Evolutionary conservation across 2,113 vertebrate species (phyloP), one percentile per base, ranked within the genome.

Genomic region (Xyliphius kryptos): DNA sequence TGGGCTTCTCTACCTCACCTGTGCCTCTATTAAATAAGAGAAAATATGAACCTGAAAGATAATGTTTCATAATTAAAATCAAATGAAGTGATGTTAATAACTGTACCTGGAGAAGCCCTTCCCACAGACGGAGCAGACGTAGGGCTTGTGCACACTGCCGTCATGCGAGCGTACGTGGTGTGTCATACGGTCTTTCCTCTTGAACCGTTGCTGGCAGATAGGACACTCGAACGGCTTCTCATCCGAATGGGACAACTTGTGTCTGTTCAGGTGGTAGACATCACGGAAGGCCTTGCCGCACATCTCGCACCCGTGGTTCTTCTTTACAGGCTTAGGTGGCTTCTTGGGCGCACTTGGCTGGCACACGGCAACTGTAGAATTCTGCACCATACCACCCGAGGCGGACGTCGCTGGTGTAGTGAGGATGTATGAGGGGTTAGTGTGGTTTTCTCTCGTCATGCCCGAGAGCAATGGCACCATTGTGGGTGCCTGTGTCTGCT

Each of bases 61-160:
- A n/a, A n/a, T n/a, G n/a, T n/a, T n/a, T n/a, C n/a, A n/a, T n/a
- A n/a, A n/a, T n/a, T n/a, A n/a, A n/a, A n/a, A n/a, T n/a, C n/a
- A n/a, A n/a, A n/a, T n/a, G n/a, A n/a, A n/a, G n/a, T n/a, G n/a
- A n/a, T n/a, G 10, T 10, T 6, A 38, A 38, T 8, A 12, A 3
- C 74, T n/a, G 52, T 91, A 99, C 96, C 96, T 97, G 72, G 96
- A 99, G 83, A 99, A 99, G 78, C 96, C 94, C 88, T 99, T 99
- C 77, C 95, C 96, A 83, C 95, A 99, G 77, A 97, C 94, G 71
- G 93, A 95, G 81, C 96, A 99, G 68, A 95, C 92, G 71, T 97
- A 98, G 15, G 96, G 96, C 84, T 98, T 98, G 77, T 95, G 95
- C 79, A 98, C 94, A 95, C 78, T 97, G 97, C 77, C 98, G n/a